Base-by-base conservation (phyloP, 1,140 invertebrate species). In the Scaptomyza montana region DNA sequence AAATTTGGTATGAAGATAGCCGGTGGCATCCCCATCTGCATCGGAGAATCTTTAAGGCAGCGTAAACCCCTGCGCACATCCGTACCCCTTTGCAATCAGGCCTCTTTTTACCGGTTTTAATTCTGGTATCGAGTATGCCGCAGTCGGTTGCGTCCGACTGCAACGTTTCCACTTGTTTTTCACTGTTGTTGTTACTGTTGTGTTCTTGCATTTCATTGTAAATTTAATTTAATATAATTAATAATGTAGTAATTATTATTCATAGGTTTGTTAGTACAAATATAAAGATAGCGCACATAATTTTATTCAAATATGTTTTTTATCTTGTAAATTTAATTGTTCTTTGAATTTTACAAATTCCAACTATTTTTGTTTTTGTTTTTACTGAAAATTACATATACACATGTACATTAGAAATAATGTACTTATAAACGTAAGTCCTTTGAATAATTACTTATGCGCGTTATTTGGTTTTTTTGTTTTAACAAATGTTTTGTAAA, bases 191-290 rank as follows among this genome's bases (percentile, higher is more conserved):
- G 13, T 49, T 59, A 49, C 62, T 66, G 62, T 78, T 69, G 56
- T n/a, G 72, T 53, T 61, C 47, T 73, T 76, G 78, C 74, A 65
- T 79, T 65, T 78, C 66, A 57, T 74, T 87, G 84, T 87, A 87
- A 89, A 89, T 89, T 87, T 84, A 89, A 80, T 89, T 89, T 89
- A 87, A 89, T 77, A 84, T 78, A 86, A 87, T 86, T 82, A 87
- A 89, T 89, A 89, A 89, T 89, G 84, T 89, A 43, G n/a, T 89
- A 85, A 85, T 71, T 89, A 87, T 47, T 13, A 49, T 67, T 69
- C 33, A 67, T 82, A 70, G 75, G 62, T 71, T 87, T 78, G 47
- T 76, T 71, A 86, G 63, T 80, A 85, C 81, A 87, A 87, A 87
- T 78, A 86, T 80, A 86, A 74, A 74, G 59, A 56, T 74, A 59